phyloP scores from a whole-genome alignment of 2,888 invertebrate species.

The Cryptops parisi region DNA sequence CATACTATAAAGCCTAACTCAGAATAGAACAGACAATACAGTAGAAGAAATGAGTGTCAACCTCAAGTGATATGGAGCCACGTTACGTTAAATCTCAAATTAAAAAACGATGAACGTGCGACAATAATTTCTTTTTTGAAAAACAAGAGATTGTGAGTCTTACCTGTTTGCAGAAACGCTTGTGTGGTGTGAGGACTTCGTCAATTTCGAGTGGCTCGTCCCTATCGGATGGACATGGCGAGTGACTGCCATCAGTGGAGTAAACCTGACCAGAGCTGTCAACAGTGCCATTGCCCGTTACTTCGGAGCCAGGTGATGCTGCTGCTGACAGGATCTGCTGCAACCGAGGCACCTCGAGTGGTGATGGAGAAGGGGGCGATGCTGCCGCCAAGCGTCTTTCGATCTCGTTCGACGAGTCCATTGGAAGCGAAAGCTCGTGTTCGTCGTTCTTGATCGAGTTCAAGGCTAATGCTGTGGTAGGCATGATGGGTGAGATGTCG shows the following conservation, averaged over 20 bases:
- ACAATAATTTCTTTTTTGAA: too few species aligned
- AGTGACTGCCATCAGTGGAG: constrained; percentile 16
- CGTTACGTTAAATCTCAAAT: too few species aligned
- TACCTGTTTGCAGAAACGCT: not conserved
- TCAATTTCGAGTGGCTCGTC: constrained; percentile 18
- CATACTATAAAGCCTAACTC: too few species aligned
- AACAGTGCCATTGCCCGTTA: constrained; percentile 14
- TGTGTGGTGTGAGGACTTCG: constrained; percentile 1
- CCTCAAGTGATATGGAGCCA: too few species aligned
- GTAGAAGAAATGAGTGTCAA: too few species aligned
- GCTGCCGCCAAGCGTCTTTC: not conserved
- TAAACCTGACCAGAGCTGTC: constrained; percentile 18
- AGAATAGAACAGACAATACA: too few species aligned
- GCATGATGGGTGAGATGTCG: not conserved
- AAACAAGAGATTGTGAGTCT: too few species aligned
- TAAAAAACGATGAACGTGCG: too few species aligned
- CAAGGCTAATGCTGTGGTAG: not conserved
- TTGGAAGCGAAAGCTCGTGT: too few species aligned
- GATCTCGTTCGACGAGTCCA: not conserved
- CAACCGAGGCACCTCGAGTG: constrained; percentile 3
- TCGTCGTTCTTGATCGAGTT: not conserved
- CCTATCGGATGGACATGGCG: constrained; percentile 17
- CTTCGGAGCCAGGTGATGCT: constrained; percentile 10
- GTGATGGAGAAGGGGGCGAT: not conserved
- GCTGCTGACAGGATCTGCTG: constrained; percentile 6